phyloP scores from a whole-genome alignment of 2,113 vertebrate species.

The Nansenia antarctica region DNA sequence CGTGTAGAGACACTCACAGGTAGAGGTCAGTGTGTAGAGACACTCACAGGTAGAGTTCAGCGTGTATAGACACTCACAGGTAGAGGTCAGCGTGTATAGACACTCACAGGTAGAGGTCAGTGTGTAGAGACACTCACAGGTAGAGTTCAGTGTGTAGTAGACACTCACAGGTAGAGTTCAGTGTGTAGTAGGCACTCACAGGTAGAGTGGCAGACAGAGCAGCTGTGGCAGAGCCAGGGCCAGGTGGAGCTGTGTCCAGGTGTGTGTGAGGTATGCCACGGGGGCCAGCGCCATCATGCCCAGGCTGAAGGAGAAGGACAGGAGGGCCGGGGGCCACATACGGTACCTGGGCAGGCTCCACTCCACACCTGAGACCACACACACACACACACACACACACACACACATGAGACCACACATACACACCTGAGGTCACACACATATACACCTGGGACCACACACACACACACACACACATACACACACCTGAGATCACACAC shows the following conservation, averaged over 20 bases:
- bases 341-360: constrained; percentile 64
- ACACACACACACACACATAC: background rate
- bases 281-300: constrained; percentile 67
- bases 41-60: no score
- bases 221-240: constrained; percentile 66
- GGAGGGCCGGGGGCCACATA: constrained; percentile 65
- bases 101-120: no score
- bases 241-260: constrained; percentile 65
- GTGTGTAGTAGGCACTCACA: constrained; percentile 55
- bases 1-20: no score
- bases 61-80: no score
- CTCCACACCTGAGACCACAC: constrained; percentile 66
- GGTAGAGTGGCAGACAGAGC: constrained; percentile 63
- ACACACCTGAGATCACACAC: background rate
- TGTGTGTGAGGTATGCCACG: constrained; percentile 58
- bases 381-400: background rate
- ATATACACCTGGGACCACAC: no score
- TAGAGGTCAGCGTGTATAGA: no score
- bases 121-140: background rate
- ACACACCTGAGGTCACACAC: no score
- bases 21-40: no score
- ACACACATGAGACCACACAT: background rate
- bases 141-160: background rate
- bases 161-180: background rate
- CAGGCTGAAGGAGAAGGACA: constrained; percentile 73